phyloP scores from a whole-genome alignment of 2,113 vertebrate genomes.

The Steatornis caripensis region DNA sequence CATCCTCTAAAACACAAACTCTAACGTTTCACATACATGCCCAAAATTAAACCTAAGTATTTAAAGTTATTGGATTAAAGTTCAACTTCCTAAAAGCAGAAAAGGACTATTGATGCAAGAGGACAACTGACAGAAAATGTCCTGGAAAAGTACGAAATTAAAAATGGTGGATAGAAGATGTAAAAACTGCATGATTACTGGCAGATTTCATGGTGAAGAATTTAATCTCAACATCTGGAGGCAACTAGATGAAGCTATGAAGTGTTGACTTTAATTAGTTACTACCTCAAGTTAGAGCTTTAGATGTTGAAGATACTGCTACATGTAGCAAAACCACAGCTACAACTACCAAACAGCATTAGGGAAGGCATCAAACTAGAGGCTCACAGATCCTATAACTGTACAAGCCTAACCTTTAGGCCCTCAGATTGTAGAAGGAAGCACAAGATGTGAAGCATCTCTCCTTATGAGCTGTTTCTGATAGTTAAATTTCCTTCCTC shows the following conservation, averaged over 20 bases:
- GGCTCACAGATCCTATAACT: background rate
- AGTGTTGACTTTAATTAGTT: background rate
- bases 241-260: background rate
- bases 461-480: background rate
- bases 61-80: background rate
- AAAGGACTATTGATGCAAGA: background rate
- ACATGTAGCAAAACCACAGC: background rate
- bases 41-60: background rate
- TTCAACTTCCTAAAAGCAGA: background rate
- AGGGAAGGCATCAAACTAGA: background rate
- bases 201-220: background rate
- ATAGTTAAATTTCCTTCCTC: background rate
- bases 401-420: background rate
- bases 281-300: background rate
- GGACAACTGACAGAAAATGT: background rate
- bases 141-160: background rate
- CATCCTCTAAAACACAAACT: background rate
- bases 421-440: background rate
- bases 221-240: background rate
- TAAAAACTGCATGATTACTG: background rate
- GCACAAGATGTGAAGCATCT: background rate
- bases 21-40: background rate
- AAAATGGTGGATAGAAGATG: background rate
- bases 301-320: background rate
- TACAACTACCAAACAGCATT: no score